These are phyloP conservation scores for Mixornis gularis DNA, from an alignment of 2,113 vertebrate genomes.

Conservation along the genomic window DNA sequence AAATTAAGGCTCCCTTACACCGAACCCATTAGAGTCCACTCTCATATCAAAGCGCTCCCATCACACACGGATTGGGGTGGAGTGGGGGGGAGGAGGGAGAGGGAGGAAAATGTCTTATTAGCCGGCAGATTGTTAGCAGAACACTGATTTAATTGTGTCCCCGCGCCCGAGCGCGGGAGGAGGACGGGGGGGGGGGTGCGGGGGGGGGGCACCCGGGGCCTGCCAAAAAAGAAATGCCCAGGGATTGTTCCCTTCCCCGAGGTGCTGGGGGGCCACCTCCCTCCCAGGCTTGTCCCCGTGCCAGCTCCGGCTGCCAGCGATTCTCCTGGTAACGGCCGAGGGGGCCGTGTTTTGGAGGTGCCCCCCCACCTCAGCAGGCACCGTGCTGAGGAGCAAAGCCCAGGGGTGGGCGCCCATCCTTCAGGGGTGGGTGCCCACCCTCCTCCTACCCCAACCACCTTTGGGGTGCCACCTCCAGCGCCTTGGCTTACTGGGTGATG, in stretches of 20 bases:
- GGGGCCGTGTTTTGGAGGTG: neutral
- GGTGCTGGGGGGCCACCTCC: slow-evolving; percentile 8
- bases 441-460: neutral
- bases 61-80: slow-evolving; percentile 47
- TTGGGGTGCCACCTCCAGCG: neutral
- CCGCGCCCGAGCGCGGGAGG: neutral
- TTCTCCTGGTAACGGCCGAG: neutral
- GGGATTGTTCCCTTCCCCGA: slow-evolving; percentile 25
- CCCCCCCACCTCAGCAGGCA: neutral
- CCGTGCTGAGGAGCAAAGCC: neutral
- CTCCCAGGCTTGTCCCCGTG: neutral
- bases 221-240: slow-evolving; percentile 40
- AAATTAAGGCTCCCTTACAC: slow-evolving; percentile 72
- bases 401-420: too few species aligned
- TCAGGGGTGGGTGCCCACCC: neutral
- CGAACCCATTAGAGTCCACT: slow-evolving; percentile 62
- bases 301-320: slow-evolving; percentile 18
- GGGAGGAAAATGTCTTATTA: slow-evolving; percentile 63
- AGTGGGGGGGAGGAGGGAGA: slow-evolving; percentile 45
- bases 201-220: neutral
- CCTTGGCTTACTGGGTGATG: neutral
- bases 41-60: slow-evolving; percentile 59
- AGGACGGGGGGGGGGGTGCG: neutral
- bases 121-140: slow-evolving; percentile 33
- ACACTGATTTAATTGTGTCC: slow-evolving; percentile 55